These are phyloP conservation scores for Nettapus auritus DNA, from an alignment of 2,113 vertebrate species.

Conservation along the genomic window DNA sequence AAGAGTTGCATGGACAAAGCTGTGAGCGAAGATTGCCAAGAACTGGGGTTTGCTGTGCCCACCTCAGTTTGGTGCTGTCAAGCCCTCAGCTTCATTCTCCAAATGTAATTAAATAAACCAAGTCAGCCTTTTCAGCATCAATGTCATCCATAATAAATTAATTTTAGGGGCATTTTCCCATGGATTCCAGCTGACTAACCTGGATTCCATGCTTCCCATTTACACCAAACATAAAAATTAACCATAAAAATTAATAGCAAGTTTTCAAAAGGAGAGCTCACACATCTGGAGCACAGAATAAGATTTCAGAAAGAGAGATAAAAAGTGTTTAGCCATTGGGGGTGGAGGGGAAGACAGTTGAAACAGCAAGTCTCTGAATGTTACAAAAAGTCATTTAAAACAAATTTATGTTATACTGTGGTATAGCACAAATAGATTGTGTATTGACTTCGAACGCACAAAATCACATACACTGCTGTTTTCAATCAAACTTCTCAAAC, in stretches of 20 bases:
- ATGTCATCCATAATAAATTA: conserved; percentile 33
- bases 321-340: neutral
- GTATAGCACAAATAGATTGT: neutral
- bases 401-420: neutral
- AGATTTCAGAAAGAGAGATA: neutral
- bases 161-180: conserved; percentile 55
- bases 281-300: neutral
- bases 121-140: conserved; percentile 33
- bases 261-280: neutral
- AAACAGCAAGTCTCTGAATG: neutral
- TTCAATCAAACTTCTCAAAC: conserved; percentile 19
- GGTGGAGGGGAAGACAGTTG: neutral
- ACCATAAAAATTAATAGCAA: neutral
- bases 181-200: conserved; percentile 26
- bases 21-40: neutral
- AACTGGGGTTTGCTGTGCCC: neutral
- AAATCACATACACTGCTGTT: neutral
- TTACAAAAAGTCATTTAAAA: neutral
- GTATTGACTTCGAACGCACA: neutral
- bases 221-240: conserved; percentile 46
- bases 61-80: conserved; percentile 31
- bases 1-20: neutral
- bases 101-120: conserved; percentile 16
- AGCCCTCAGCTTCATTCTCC: conserved; percentile 18
- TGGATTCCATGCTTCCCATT: neutral